A percentile compares a stretch with the other conserved stretches of the same genome.
phyloP scores from a whole-genome alignment of 2,113 vertebrate genomes.

The Eonycteris spelaea region DNA sequence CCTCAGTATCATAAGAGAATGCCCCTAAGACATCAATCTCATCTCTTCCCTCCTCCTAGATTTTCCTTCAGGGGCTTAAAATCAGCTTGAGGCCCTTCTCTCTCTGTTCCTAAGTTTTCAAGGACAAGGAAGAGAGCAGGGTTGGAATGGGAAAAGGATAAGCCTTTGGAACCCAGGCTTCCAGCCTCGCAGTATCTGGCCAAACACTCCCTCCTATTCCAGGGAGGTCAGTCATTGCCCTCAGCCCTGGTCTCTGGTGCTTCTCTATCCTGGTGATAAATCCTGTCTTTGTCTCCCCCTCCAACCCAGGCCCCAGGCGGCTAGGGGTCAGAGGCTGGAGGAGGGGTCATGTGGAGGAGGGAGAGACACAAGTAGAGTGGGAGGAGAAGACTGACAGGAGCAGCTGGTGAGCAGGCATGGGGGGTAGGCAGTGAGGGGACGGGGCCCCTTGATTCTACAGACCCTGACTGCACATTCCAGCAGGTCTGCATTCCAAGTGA shows the following conservation, averaged over 20 bases:
- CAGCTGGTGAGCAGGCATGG: conserved; percentile 69
- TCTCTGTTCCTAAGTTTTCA: not conserved
- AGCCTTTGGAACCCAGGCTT: conserved; percentile 12
- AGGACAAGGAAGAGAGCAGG: not conserved
- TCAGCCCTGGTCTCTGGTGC: conserved; percentile 45
- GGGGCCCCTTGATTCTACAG: conserved; percentile 49
- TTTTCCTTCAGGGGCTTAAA: conserved; percentile 24
- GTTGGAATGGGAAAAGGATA: not conserved
- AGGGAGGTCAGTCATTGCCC: conserved; percentile 60
- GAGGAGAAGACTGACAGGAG: conserved; percentile 67
- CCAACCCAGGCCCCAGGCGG: conserved; percentile 49
- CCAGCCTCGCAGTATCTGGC: conserved; percentile 16
- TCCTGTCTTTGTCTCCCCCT: conserved; percentile 73
- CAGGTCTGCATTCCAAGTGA: conserved; percentile 53
- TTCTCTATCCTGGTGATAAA: conserved; percentile 70
- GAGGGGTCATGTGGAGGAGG: conserved; percentile 45
- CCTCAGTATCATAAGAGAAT: not conserved
- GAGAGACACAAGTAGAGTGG: conserved; percentile 39
- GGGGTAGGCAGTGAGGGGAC: not conserved
- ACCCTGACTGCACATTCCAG: conserved; percentile 57
- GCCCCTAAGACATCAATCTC: not conserved
- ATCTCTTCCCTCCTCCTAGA: not conserved
- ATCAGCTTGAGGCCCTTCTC: not conserved
- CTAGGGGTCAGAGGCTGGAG: conserved; percentile 67
- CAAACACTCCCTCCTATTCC: conserved; percentile 3